These are phyloP conservation scores for Macroramphosus scolopax DNA, from an alignment of 2,797 vertebrate genomes.

Conservation along the genomic window DNA sequence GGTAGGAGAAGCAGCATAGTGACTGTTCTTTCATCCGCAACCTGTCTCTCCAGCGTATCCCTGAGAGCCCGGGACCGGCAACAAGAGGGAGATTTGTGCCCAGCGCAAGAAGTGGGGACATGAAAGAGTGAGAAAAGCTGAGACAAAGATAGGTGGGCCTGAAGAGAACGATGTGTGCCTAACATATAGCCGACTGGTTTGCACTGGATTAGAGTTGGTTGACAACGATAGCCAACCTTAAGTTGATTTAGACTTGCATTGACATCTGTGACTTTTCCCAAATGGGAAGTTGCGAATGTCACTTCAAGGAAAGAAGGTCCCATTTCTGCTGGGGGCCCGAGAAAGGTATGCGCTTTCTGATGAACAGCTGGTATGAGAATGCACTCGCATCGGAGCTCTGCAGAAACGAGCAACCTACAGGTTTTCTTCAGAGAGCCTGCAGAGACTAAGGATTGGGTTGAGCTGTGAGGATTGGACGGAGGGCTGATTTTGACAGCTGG, in stretches of 20 bases:
- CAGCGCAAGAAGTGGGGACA: slow-evolving; percentile 30
- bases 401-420: slow-evolving; percentile 44
- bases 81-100: slow-evolving; percentile 29
- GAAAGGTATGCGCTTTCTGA: slow-evolving; percentile 4
- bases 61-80: slow-evolving; percentile 40
- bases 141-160: slow-evolving; percentile 3
- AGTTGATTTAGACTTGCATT: too few species aligned
- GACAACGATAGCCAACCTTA: too few species aligned
- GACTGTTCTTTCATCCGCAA: slow-evolving; percentile 64
- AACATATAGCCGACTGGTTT: too few species aligned
- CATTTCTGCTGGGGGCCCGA: slow-evolving; percentile 6
- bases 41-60: slow-evolving; percentile 48
- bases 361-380: slow-evolving; percentile 20
- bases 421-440: slow-evolving; percentile 46
- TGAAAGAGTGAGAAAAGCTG: slow-evolving; percentile 22
- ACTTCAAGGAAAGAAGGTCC: slow-evolving; percentile 9
- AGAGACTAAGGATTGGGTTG: slow-evolving; percentile 29
- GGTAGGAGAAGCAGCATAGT: slow-evolving; percentile 63
- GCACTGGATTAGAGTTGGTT: too few species aligned
- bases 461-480: slow-evolving; percentile 43
- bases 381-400: slow-evolving; percentile 20
- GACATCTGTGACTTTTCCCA: too few species aligned
- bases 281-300: slow-evolving; percentile 4
- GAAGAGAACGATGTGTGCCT: too few species aligned
- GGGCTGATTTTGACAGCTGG: slow-evolving; percentile 71